Conservation (phyloP, 2,113 vertebrate species). For the Solenodon paradoxus region DNA sequence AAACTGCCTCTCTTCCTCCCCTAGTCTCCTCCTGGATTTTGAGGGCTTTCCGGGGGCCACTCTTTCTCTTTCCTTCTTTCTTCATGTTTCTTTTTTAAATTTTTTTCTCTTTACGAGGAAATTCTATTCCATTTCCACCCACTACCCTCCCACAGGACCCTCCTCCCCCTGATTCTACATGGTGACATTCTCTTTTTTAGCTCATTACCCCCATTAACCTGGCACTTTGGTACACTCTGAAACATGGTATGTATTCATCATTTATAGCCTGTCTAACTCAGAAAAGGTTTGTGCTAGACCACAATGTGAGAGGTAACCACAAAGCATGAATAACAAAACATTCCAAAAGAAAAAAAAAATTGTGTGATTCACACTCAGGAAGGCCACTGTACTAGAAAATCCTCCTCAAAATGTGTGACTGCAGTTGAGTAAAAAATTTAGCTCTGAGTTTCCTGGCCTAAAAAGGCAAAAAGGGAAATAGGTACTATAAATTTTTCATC, state of each 20-base stretch:
- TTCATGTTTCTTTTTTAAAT: background rate
- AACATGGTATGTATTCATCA: background rate
- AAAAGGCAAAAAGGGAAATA: background rate
- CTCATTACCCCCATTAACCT: background rate
- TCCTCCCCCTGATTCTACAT: background rate
- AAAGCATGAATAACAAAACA: background rate
- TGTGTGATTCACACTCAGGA: background rate
- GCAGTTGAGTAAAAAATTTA: background rate
- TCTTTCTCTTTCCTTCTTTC: background rate
- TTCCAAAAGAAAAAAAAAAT: background rate
- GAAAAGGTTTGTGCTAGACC: background rate
- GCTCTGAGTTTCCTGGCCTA: background rate
- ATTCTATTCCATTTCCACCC: background rate
- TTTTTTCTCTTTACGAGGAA: background rate
- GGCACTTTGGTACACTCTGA: background rate
- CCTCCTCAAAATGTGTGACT: background rate
- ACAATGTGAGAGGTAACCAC: background rate
- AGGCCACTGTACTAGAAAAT: background rate
- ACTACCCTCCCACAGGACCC: background rate
- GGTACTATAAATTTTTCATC: background rate
- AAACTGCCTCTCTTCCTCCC: background rate
- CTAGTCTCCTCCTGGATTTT: background rate
- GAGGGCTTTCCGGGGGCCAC: background rate
- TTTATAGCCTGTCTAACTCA: background rate
- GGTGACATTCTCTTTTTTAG: background rate